Evolutionary conservation across 2,113 vertebrate genomes (phyloP).

Genomic region (Pteronura brasiliensis): DNA sequence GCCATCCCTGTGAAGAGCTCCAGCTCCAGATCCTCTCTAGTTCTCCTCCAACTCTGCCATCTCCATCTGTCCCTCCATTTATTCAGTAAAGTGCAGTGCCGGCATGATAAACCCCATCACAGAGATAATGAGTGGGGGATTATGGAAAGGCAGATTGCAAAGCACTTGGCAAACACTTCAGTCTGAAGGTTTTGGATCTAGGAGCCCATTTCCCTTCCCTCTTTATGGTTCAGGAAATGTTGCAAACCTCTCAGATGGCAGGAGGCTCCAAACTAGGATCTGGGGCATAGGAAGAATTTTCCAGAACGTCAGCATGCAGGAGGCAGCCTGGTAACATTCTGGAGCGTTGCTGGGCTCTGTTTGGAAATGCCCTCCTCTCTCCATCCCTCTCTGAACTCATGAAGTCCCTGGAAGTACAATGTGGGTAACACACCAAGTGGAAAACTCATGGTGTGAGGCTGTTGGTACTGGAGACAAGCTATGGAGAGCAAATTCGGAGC

Average conservation of each 20-base stretch:
- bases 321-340: not conserved
- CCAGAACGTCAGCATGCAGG: not conserved
- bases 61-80: slow-evolving; percentile 37
- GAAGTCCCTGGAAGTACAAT: not conserved
- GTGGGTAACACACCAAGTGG: not conserved
- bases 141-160: not conserved
- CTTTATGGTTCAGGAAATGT: not conserved
- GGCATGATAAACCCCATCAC: not conserved
- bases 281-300: not conserved
- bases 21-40: not conserved
- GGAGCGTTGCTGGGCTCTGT: not conserved
- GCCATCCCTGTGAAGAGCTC: not conserved
- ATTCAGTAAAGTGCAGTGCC: not conserved
- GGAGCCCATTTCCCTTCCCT: not conserved
- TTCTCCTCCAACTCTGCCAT: slow-evolving; percentile 9
- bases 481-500: not conserved
- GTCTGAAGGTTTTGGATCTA: not conserved
- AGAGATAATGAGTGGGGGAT: not conserved
- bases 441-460: not conserved
- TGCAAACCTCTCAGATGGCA: not conserved
- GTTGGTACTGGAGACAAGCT: not conserved
- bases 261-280: not conserved
- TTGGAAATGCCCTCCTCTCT: not conserved
- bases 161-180: not conserved
- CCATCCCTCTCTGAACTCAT: not conserved